Evolutionary conservation across 2,888 invertebrate genomes (phyloP).

Genomic region (Caenorhabditis imperialis): DNA sequence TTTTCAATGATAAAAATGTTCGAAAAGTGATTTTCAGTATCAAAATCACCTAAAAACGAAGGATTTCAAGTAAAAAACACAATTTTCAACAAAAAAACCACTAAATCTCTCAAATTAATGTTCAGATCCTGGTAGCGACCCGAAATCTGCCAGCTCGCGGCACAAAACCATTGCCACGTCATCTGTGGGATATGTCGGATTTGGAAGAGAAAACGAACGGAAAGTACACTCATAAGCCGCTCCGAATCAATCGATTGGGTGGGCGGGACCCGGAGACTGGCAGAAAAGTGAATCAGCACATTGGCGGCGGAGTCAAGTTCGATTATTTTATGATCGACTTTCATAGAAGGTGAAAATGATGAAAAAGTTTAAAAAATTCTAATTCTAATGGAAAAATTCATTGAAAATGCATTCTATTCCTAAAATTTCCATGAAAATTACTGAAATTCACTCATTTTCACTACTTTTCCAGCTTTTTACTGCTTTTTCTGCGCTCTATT

Average conservation of each 20-base stretch:
- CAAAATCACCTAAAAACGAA: no score
- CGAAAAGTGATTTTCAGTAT: no score
- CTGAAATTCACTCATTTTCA: no score
- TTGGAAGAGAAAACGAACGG: slow-evolving; percentile 70
- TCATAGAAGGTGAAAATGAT: slow-evolving; percentile 61
- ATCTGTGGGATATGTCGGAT: slow-evolving; percentile 73
- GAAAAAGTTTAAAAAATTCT: neutral
- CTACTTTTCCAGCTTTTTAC: slow-evolving; percentile 3
- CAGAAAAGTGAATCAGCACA: slow-evolving; percentile 75
- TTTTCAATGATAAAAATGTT: neutral
- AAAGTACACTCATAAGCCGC: slow-evolving; percentile 73
- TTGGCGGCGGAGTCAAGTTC: slow-evolving; percentile 78
- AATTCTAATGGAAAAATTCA: slow-evolving; percentile 2
- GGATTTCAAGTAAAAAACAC: neutral
- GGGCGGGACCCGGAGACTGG: slow-evolving; percentile 75
- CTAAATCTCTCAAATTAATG: neutral
- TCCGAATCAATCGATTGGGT: slow-evolving; percentile 71
- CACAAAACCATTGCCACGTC: slow-evolving; percentile 71
- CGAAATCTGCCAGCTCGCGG: slow-evolving; percentile 69
- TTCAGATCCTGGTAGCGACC: slow-evolving; percentile 26
- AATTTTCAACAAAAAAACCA: slow-evolving; percentile 3
- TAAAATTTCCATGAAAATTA: slow-evolving; percentile 1
- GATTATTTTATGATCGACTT: slow-evolving; percentile 78
- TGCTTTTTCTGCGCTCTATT: neutral
- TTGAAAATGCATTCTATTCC: neutral